Conservation (phyloP, 2,797 vertebrate genomes). For the Threskiornis aethiopicus region DNA sequence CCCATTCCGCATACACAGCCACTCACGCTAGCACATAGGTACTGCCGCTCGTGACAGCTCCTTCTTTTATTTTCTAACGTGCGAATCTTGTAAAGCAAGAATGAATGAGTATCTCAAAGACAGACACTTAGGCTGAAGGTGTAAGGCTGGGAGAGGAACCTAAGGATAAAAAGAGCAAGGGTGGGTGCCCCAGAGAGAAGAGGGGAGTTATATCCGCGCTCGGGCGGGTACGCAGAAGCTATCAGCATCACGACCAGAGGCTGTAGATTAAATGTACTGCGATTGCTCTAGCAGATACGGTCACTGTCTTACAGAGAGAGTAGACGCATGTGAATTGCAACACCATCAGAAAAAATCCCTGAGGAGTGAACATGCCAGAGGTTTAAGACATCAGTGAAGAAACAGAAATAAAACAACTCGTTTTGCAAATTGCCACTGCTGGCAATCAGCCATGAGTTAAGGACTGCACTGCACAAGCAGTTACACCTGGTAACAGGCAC, state of each 20-base stretch:
- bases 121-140: neutral
- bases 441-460: neutral
- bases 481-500: neutral
- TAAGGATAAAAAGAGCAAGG: neutral
- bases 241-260: neutral
- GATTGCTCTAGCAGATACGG: neutral
- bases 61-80: accelerated
- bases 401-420: neutral
- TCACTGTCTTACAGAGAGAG: neutral
- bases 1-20: accelerated
- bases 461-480: neutral
- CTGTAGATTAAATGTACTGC: neutral
- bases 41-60: accelerated
- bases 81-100: neutral
- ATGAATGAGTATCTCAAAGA: neutral
- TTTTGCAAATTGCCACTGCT: neutral
- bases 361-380: neutral
- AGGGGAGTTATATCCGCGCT: neutral
- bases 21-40: accelerated
- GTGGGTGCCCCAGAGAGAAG: neutral
- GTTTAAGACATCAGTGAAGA: neutral
- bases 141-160: neutral
- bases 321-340: neutral
- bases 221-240: accelerated
- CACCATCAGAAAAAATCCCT: neutral